Conservation (phyloP, 2,888 invertebrate genomes). For the Anthoptus insignis region DNA sequence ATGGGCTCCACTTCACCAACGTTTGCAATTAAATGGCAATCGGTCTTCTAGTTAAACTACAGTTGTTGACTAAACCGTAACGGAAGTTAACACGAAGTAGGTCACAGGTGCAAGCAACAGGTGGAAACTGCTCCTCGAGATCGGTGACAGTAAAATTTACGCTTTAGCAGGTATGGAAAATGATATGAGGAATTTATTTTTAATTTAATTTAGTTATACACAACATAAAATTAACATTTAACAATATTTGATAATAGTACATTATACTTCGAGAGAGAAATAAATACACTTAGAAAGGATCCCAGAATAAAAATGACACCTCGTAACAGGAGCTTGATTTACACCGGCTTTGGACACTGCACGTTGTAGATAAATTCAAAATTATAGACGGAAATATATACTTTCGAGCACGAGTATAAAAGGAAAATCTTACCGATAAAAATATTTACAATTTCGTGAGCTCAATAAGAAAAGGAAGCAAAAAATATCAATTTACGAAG, state of each 20-base stretch:
- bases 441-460: too few species aligned
- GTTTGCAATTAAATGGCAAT: background rate
- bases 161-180: background rate
- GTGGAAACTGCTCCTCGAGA: background rate
- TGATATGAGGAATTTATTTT: background rate
- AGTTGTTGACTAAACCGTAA: background rate
- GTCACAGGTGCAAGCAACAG: conserved; percentile 3
- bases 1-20: background rate
- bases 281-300: background rate
- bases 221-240: too few species aligned
- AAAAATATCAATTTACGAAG: too few species aligned
- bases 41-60: background rate
- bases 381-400: conserved; percentile 15
- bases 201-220: too few species aligned
- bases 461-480: too few species aligned
- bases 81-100: background rate
- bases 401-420: background rate
- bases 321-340: conserved; percentile 23
- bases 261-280: background rate
- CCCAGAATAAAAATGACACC: conserved; percentile 14
- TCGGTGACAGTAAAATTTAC: background rate
- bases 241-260: too few species aligned
- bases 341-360: conserved; percentile 16
- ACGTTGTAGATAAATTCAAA: conserved; percentile 22
- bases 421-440: background rate